Conservation (phyloP, 2,113 vertebrate species). For the Petrocephalus microphthalmus region DNA sequence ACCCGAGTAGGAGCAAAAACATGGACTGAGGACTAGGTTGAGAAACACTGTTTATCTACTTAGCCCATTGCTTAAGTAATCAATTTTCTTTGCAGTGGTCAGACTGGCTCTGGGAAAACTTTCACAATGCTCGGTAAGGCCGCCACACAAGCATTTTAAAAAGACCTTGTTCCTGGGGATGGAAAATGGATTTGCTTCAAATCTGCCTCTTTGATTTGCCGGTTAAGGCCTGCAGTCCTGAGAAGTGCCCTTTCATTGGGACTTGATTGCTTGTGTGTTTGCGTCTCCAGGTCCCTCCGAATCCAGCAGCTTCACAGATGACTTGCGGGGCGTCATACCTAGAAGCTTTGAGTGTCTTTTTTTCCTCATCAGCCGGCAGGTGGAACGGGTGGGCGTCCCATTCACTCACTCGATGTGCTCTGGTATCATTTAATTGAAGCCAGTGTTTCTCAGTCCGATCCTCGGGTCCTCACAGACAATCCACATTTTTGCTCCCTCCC, state of each 20-base stretch:
- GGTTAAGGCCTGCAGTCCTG: not conserved
- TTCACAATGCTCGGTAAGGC: slow-evolving; percentile 94
- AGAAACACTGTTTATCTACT: not conserved
- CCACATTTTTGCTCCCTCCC: not conserved
- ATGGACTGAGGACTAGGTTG: not conserved
- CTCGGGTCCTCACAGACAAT: not conserved
- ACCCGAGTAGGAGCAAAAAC: not conserved
- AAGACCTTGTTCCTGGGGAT: not conserved
- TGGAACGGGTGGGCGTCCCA: slow-evolving; percentile 68
- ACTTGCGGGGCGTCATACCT: slow-evolving; percentile 86
- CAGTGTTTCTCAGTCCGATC: not conserved
- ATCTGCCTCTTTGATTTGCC: not conserved
- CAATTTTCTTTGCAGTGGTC: slow-evolving; percentile 63
- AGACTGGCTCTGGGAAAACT: slow-evolving; percentile 94
- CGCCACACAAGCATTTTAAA: not conserved
- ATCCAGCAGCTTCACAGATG: slow-evolving; percentile 84
- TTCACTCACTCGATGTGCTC: not conserved
- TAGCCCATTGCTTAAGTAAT: not conserved
- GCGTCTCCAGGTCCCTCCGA: slow-evolving; percentile 77
- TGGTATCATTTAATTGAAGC: not conserved
- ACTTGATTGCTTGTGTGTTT: slow-evolving; percentile 21
- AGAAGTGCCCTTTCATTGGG: not conserved
- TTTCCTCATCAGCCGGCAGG: slow-evolving; percentile 88
- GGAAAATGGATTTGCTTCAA: not conserved
- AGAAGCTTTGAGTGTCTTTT: slow-evolving; percentile 94